Conservation (phyloP, 2,113 vertebrate genomes). For the Corynorhinus townsendii region DNA sequence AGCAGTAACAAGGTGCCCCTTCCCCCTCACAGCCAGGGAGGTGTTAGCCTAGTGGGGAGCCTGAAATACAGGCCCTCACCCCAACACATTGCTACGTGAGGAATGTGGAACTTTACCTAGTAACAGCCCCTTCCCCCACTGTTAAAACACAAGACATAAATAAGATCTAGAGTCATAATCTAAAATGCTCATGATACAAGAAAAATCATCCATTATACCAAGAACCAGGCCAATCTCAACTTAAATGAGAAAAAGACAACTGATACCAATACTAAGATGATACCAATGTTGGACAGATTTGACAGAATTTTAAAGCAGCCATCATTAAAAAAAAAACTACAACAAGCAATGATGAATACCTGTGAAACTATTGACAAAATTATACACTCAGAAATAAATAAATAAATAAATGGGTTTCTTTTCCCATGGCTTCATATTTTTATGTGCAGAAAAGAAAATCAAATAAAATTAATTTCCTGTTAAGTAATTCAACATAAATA, state of each 20-base stretch:
- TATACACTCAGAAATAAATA: background rate
- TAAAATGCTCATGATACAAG: background rate
- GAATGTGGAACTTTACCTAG: background rate
- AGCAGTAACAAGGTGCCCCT: background rate
- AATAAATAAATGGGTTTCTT: background rate
- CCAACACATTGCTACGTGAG: background rate
- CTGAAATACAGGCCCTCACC: background rate
- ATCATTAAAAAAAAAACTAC: background rate
- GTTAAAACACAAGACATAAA: background rate
- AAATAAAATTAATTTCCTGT: background rate
- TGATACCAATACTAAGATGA: background rate
- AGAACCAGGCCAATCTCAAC: background rate
- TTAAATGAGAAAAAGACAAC: conserved; percentile 20
- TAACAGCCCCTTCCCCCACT: background rate
- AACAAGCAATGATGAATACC: background rate
- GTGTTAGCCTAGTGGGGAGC: background rate
- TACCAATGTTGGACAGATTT: background rate
- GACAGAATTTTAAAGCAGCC: background rate
- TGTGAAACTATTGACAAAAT: background rate
- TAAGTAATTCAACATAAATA: background rate
- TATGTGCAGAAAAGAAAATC: background rate
- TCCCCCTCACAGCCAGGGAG: background rate
- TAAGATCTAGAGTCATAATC: background rate
- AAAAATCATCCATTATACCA: background rate
- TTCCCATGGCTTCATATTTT: background rate